Base-by-base conservation (phyloP, 2,888 invertebrate species). In the Tineola bisselliella region DNA sequence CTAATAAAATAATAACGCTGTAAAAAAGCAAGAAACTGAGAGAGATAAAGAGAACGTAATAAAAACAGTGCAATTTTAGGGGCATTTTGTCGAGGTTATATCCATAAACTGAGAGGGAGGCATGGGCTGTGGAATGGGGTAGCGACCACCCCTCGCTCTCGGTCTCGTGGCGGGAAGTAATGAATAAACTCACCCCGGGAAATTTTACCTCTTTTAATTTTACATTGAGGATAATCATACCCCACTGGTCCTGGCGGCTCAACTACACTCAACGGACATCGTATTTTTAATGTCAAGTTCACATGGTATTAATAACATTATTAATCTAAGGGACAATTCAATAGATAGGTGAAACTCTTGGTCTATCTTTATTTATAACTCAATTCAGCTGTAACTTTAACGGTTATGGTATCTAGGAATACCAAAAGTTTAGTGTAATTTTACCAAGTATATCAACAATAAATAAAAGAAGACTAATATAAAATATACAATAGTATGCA, bases 21-120 rank as follows among this genome's bases (percentile, higher is more conserved):
- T 81, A 77, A 83, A 81, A 73, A 81, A 81, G 78, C 81, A 84
- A 81, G 81, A 84, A 83, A 86, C 82, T 83, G 77, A 84, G 80
- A 81, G 79, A 84, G 81, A 87, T 86, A 86, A 84, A 84, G 84
- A 76, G 78, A 82, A 80, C 77, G 81, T 83, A 84, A 87, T 86
- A 87, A 87, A 87, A 87, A 84, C 86, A 87, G 79, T 86, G 84
- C 86, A 87, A 86, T 86, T 87, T 86, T 84, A 86, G 84, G 86
- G 84, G 84, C 83, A 86, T 87, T 87, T 84, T 87, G 87, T 86
- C 83, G 86, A 84, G 87, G 87, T 86, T 86, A 86, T 87, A 84
- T 82, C 83, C 79, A 87, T 87, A 87, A 86, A 84, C 76, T 76
- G 79, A 81, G 79, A 75, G 76, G 76, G 67, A 44, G 56, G 44